Evolutionary conservation across 1,140 invertebrate species (phyloP), one percentile per base, ranked within the genome.

Genomic region (Mizuhopecten yessoensis): DNA sequence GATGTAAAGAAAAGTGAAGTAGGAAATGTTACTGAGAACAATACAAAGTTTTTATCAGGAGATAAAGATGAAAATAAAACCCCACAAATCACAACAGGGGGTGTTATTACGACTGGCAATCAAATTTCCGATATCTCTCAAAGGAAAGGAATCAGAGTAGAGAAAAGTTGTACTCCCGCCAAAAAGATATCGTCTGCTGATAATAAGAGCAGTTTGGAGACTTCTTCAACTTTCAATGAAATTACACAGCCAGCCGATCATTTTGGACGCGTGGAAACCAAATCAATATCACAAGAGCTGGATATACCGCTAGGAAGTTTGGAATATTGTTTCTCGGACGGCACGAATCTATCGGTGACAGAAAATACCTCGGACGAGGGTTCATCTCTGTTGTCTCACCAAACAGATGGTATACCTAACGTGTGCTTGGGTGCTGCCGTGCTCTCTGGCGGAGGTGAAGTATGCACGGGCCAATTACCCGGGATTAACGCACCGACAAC

Each of bases 191-290:
- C 57, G 57, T 75, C 57, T 75, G 57, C 57, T 75, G 57, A 75
- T 75, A 75, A 75, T 29, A 75, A 75, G 57, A 75, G 57, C 57
- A 75, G 57, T 75, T 75, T 75, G 57, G 57, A 75, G 57, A 75
- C 57, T 75, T 75, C 57, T 75, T 75, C 57, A 75, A 75, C 57
- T 75, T 75, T 75, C 57, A 75, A 75, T 75, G 57, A 75, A 75
- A 75, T 75, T 75, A 75, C n/a, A 75, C 57, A 75, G 57, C 57
- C 17, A 75, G 57, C 57, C n/a, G n/a, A 75, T 75, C 20, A 75
- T 75, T 75, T 75, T 75, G 57, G 57, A 11, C n/a, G 57, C 57
- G 57, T 75, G 17, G 57, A 9, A 75, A 75, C 57, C 57, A n/a
- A 75, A 75, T 75, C 57, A 75, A 75, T 75, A 75, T 75, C 57